These are phyloP conservation scores for Paradoxurus hermaphroditus DNA, from an alignment of 2,113 vertebrate species.

Conservation along the genomic window DNA sequence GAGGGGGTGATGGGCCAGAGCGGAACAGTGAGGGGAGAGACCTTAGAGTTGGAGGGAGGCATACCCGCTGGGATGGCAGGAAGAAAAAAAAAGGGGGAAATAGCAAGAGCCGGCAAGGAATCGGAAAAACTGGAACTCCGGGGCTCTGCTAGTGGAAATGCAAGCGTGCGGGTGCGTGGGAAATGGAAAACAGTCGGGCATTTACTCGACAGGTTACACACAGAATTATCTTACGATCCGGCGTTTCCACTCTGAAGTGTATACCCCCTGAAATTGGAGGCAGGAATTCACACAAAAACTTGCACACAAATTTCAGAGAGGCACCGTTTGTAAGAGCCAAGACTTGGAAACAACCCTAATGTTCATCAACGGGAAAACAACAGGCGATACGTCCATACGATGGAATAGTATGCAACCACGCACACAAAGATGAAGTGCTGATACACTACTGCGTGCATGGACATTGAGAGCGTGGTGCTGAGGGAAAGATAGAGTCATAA, in stretches of 20 bases:
- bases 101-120: background rate
- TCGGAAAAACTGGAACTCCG: background rate
- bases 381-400: accelerated
- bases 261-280: background rate
- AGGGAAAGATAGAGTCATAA: background rate
- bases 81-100: background rate
- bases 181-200: background rate
- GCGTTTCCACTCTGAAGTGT: background rate
- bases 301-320: background rate
- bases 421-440: background rate
- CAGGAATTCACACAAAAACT: background rate
- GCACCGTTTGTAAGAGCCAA: background rate
- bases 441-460: background rate
- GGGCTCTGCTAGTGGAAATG: background rate
- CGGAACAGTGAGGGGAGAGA: background rate
- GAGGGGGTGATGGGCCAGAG: background rate
- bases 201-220: background rate
- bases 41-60: background rate
- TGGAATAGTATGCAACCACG: background rate
- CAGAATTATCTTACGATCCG: background rate
- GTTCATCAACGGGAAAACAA: background rate
- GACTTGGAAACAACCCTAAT: background rate
- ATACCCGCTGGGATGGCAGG: background rate
- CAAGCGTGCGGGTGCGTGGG: background rate
- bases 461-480: background rate